Evolutionary conservation across 2,888 invertebrate genomes (phyloP), one percentile per base, ranked within the genome.

Genomic region (Operophtera brumata): DNA sequence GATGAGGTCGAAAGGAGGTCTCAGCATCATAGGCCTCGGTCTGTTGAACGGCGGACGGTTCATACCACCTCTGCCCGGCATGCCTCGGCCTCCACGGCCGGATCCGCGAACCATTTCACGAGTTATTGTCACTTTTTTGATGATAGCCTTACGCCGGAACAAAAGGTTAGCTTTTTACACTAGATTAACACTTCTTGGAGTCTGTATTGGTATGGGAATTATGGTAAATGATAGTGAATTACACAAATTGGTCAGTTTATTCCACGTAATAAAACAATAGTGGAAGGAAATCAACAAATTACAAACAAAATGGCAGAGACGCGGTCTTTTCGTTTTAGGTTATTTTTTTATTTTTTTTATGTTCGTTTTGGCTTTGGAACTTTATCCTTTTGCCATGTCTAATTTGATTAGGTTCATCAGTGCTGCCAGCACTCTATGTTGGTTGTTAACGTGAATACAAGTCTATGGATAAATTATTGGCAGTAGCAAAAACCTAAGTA

Each of bases 1-100:
- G 1, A 96, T 94, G 55, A 96, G 88, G 77, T 97, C 97, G 70
- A 97, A 97, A 0, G 97, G 97, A 69, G 96, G 96, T 30, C 96
- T 91, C 56, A 79, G 83, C 90, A 86, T 79, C 61, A 85, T 47
- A n/a, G 86, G 78, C 28, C 89, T 74, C 1, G 89, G 90, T 52
- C 89, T 80, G 66, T 81, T 86, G 68, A 86, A 88, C 35, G 85
- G 87, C 47, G 87, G 86, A 13, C 88, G 87, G 8, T 89, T 88
- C 79, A 94, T 93, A 44, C 86, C 86, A 35, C 94, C 94, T 26
- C 93, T 91, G 0, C 87, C 77, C 59, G 93, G 91, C 81, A 93
- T 93, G 42, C 93, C 94, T 77, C 94, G 93, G 30, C 92, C 93
- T 57, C 94, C 92, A 81, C 92, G 92, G 62, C 93, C 93, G 10